These are phyloP conservation scores for Cepaea nemoralis DNA, from an alignment of 1,140 invertebrate genomes.

Conservation along the genomic window DNA sequence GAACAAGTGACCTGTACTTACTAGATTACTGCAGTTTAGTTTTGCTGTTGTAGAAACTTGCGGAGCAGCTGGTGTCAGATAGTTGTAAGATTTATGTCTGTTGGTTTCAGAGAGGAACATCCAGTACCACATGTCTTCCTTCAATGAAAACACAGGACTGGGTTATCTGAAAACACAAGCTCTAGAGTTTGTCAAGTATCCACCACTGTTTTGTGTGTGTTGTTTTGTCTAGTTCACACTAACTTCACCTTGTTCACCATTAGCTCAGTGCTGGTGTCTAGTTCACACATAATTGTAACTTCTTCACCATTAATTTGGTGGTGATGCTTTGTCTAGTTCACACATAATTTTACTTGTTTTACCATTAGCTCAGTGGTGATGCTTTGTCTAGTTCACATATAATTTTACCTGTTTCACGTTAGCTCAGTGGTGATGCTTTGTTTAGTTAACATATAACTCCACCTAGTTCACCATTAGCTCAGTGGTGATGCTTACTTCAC, in stretches of 20 bases:
- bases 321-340: too few relatives aligned
- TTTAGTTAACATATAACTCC: background rate
- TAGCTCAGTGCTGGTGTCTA: too few relatives aligned
- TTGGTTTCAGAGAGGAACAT: conserved; percentile 85
- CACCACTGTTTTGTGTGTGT: conserved; percentile 51
- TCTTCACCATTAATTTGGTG: too few relatives aligned
- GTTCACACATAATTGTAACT: too few relatives aligned
- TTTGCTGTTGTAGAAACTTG: too few relatives aligned
- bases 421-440: background rate
- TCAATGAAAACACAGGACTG: conserved; percentile 96
- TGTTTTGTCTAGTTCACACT: background rate
- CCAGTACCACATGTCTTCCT: conserved; percentile 99
- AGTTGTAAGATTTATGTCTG: conserved; percentile 17
- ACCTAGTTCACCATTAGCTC: background rate
- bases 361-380: too few relatives aligned
- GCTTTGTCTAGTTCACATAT: too few relatives aligned
- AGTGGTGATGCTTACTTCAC: too few relatives aligned
- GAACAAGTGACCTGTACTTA: too few relatives aligned
- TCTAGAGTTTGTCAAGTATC: conserved; percentile 97
- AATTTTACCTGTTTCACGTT: too few relatives aligned
- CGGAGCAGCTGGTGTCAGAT: background rate
- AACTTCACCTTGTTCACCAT: background rate
- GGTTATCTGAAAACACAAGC: conserved; percentile 96
- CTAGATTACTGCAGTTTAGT: too few relatives aligned
- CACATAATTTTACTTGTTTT: too few relatives aligned